These are phyloP conservation scores for Cyclina sinensis DNA, from an alignment of 1,140 invertebrate genomes.

Conservation along the genomic window DNA sequence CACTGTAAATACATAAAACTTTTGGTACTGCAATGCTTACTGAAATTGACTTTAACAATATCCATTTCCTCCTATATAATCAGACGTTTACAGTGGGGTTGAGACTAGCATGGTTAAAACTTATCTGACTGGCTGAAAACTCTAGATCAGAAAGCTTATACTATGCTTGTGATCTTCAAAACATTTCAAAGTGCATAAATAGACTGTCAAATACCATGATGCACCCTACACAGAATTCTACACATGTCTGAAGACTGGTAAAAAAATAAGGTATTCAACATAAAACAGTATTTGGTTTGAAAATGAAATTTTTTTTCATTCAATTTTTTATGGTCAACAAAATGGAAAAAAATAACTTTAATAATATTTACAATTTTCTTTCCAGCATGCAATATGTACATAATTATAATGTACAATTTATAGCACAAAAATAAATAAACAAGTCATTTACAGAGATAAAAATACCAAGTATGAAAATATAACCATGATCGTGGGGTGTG, in stretches of 20 bases:
- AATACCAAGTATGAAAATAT: slow-evolving; percentile 17
- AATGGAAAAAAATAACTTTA: slow-evolving; percentile 36
- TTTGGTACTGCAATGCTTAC: too few relatives aligned
- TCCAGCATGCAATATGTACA: slow-evolving; percentile 17
- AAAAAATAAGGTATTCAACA: background rate
- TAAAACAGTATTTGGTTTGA: background rate
- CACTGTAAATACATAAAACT: too few relatives aligned
- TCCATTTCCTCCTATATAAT: too few relatives aligned
- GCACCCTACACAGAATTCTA: background rate
- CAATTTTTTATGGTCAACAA: slow-evolving; percentile 34
- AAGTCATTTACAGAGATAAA: slow-evolving; percentile 38
- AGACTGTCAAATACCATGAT: too few relatives aligned
- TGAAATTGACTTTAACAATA: too few relatives aligned
- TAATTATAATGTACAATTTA: slow-evolving; percentile 44
- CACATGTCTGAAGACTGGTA: background rate
- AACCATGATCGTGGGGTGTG: background rate
- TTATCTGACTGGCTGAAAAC: too few relatives aligned
- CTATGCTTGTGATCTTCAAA: too few relatives aligned
- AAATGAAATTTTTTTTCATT: background rate
- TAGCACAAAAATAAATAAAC: slow-evolving; percentile 55
- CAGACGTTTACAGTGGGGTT: too few relatives aligned
- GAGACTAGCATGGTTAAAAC: too few relatives aligned
- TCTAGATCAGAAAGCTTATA: too few relatives aligned
- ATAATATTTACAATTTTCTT: slow-evolving; percentile 15
- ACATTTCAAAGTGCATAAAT: too few relatives aligned